phyloP scores from a whole-genome alignment of 1,140 invertebrate genomes.

The Spodoptera frugiperda region DNA sequence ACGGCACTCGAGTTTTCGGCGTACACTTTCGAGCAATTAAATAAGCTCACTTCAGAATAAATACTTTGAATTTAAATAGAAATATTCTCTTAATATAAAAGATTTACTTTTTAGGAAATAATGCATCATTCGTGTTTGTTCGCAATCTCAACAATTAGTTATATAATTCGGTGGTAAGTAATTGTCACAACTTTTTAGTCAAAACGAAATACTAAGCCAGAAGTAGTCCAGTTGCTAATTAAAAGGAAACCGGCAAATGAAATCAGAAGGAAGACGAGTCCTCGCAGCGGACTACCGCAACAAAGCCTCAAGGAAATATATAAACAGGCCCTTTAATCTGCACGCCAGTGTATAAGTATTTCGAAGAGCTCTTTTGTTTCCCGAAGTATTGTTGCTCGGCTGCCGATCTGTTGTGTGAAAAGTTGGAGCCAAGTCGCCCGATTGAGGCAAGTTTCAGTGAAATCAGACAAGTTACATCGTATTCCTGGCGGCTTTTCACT shows the following conservation, averaged over 20 bases:
- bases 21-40: constrained; percentile 46
- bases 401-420: constrained; percentile 64
- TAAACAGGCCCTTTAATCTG: constrained; percentile 50
- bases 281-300: constrained; percentile 1
- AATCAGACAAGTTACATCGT: constrained; percentile 78
- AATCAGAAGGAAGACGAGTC: constrained; percentile 17
- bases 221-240: constrained; percentile 11
- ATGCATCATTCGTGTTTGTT: not conserved
- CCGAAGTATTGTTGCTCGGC: constrained; percentile 70
- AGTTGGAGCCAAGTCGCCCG: constrained; percentile 70
- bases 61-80: not conserved
- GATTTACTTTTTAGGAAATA: not conserved
- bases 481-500: constrained; percentile 73
- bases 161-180: not conserved
- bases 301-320: constrained; percentile 24
- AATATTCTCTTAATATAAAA: not conserved
- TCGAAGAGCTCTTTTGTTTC: constrained; percentile 72
- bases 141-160: no score
- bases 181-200: no score
- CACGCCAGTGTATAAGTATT: constrained; percentile 58
- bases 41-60: not conserved
- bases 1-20: constrained; percentile 44
- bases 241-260: constrained; percentile 19
- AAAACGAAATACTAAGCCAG: not conserved
- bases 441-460: constrained; percentile 72